These are phyloP conservation scores for Limnephilus rhombicus DNA, from an alignment of 2,888 invertebrate species.

Conservation along the genomic window DNA sequence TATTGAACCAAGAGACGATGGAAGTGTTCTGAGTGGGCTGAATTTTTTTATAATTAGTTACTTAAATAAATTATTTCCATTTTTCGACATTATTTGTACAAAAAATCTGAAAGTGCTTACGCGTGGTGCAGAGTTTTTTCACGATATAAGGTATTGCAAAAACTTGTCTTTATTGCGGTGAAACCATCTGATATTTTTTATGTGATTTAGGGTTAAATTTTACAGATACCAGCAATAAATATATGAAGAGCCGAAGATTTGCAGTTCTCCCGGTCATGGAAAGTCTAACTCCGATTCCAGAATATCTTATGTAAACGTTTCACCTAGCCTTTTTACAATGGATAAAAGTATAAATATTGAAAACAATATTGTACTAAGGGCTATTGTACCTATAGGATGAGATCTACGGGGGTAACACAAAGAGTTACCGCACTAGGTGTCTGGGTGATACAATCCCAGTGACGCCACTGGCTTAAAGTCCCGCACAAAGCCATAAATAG, in stretches of 20 bases:
- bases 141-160: no score
- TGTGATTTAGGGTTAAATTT: not conserved
- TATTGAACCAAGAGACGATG: no score
- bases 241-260: not conserved
- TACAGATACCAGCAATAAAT: not conserved
- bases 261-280: not conserved
- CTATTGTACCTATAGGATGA: not conserved
- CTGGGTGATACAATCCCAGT: not conserved
- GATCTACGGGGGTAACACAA: not conserved
- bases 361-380: not conserved
- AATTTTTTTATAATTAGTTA: no score
- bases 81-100: no score
- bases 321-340: not conserved
- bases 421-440: not conserved
- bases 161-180: not conserved
- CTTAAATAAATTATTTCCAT: no score
- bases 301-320: not conserved
- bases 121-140: no score
- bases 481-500: constrained; percentile 16
- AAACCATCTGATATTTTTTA: not conserved
- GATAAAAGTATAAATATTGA: not conserved
- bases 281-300: not conserved
- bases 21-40: no score
- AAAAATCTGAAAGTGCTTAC: no score
- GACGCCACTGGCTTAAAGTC: not conserved